Conservation (phyloP, 92 coral and sea anemone species). For the Phenganax marumi region DNA sequence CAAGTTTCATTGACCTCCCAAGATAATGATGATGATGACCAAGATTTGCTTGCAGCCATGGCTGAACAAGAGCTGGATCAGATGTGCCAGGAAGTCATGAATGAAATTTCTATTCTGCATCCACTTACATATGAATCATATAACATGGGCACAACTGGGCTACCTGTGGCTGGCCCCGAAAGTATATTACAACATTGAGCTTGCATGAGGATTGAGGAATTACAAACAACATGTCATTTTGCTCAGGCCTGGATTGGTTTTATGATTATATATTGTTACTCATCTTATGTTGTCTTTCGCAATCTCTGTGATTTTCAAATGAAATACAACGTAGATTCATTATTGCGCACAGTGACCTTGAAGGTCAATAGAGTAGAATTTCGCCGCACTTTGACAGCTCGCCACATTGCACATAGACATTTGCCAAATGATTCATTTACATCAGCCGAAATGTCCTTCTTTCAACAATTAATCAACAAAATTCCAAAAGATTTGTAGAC, state of each 20-base stretch:
- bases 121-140: slow-evolving; percentile 53
- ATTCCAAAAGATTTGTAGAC: too few relatives aligned
- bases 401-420: too few relatives aligned
- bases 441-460: too few relatives aligned
- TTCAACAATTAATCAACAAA: too few relatives aligned
- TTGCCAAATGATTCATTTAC: not conserved
- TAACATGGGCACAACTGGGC: slow-evolving; percentile 28
- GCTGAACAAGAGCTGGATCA: slow-evolving; percentile 45
- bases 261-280: not conserved
- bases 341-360: too few relatives aligned
- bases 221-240: not conserved
- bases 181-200: not conserved
- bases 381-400: too few relatives aligned
- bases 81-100: slow-evolving; percentile 51
- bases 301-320: too few relatives aligned
- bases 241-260: slow-evolving; percentile 3
- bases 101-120: slow-evolving; percentile 52
- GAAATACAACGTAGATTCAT: too few relatives aligned
- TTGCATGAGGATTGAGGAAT: too few relatives aligned
- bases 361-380: too few relatives aligned
- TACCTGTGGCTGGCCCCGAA: not conserved
- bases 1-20: not conserved
- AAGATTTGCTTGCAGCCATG: slow-evolving; percentile 36
- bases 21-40: slow-evolving; percentile 30
- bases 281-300: not conserved